Percentiles rank a stretch among this genome's conserved stretches.
Conservation (phyloP, 2,888 invertebrate genomes). For the Dryococelus australis region DNA sequence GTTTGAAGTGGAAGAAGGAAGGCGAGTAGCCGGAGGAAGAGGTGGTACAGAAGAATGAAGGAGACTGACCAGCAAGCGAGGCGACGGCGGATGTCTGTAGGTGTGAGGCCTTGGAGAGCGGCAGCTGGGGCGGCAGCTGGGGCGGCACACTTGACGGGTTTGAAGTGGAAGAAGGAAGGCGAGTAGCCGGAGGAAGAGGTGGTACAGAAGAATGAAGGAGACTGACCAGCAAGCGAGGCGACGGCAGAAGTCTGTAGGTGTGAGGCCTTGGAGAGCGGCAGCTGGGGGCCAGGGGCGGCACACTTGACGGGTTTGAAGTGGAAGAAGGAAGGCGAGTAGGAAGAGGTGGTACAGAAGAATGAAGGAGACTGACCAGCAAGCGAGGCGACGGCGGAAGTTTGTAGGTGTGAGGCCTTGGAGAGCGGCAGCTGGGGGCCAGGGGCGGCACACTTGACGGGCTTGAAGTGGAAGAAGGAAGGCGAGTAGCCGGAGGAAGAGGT, state of each 20-base stretch:
- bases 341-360: too few relatives aligned
- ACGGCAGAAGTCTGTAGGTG: slow-evolving; percentile 51
- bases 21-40: slow-evolving; percentile 91
- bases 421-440: slow-evolving; percentile 19
- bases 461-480: slow-evolving; percentile 85
- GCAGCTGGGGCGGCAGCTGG: too few relatives aligned
- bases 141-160: slow-evolving; percentile 75
- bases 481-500: slow-evolving; percentile 61
- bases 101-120: slow-evolving; percentile 53
- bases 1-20: slow-evolving; percentile 92
- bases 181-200: slow-evolving; percentile 61
- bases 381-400: slow-evolving; percentile 54
- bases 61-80: slow-evolving; percentile 49
- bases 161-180: slow-evolving; percentile 92
- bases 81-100: slow-evolving; percentile 53
- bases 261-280: slow-evolving; percentile 56
- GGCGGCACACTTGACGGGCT: slow-evolving; percentile 82
- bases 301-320: slow-evolving; percentile 90
- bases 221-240: slow-evolving; percentile 52
- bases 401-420: slow-evolving; percentile 56
- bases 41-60: too few relatives aligned
- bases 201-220: too few relatives aligned
- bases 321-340: slow-evolving; percentile 88
- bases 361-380: slow-evolving; percentile 47
- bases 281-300: slow-evolving; percentile 60